Evolutionary conservation across 1,140 invertebrate genomes (phyloP).

Genomic region (Myzus persicae): DNA sequence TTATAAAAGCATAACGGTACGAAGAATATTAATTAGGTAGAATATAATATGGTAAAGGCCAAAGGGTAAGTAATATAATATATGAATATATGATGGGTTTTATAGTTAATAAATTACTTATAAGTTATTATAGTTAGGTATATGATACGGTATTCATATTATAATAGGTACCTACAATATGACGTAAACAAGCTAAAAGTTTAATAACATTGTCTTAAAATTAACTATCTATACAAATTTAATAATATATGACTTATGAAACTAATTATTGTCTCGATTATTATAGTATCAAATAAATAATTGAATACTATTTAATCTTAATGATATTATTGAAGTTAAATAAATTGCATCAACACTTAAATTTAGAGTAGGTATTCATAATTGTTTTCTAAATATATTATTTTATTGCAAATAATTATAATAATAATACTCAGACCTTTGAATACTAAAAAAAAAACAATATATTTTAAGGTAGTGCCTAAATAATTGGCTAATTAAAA

Average conservation of each 20-base stretch:
- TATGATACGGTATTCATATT: not conserved
- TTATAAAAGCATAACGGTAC: not conserved
- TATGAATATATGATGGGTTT: not conserved
- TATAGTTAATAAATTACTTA: not conserved
- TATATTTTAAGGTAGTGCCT: not conserved
- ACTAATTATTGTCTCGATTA: constrained; percentile 50
- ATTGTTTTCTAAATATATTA: not conserved
- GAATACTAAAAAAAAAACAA: not conserved
- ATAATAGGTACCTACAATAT: not conserved
- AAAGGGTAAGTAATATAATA: not conserved
- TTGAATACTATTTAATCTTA: constrained; percentile 28
- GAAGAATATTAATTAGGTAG: not conserved
- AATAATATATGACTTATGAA: constrained; percentile 28
- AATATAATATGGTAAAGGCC: not conserved
- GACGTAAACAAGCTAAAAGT: constrained; percentile 19
- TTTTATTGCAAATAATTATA: not conserved
- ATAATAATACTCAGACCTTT: not conserved
- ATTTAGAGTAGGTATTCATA: not conserved
- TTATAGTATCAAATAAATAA: not conserved
- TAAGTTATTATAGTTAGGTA: not conserved
- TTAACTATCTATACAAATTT: not conserved
- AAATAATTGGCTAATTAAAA: not conserved
- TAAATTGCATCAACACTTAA: not conserved
- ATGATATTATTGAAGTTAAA: constrained; percentile 19
- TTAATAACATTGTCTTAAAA: constrained; percentile 20